Base-by-base conservation (phyloP, 2,797 vertebrate species). In the Bradypodion pumilum region DNA sequence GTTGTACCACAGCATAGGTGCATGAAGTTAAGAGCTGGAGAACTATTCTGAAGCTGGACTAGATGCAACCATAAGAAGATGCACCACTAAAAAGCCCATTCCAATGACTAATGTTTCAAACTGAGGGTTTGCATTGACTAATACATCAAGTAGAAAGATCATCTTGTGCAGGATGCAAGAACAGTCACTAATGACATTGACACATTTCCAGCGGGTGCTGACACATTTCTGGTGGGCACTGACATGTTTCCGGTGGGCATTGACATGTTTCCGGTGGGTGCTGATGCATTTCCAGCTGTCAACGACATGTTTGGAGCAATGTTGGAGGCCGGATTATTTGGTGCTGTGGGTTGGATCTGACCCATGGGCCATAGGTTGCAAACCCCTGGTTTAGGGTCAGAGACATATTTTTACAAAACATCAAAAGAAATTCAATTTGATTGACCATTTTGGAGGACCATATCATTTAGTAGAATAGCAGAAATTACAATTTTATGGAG, bases 11-110 rank as follows among this genome's bases (percentile, higher is more conserved):
- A 9, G 44, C 87, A 76, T 85, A 85, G 2, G 27, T 81, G 35
- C 66, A 84, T 68, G 72, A 23, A 19, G 82, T 23, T 32, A 76
- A 83, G 37, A 12, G 77, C 46, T 46, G 49, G n/a, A 80, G 7
- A n/a, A 29, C 70, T 78, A 80, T 80, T 80, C 23, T 72, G 21
- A 90, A 85, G 29, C 68, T 65, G 69, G 76, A 27, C 9, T 15
- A 46, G 7, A 59, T 46, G 25, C 32, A 29, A 73, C 7, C 40
- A 77, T 60, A 70, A 44, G 46, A 44, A 63, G 62, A 69, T 32
- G 16, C 25, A 35, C 25, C 8, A 27, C 27, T 13, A 59, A 44
- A 66, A 74, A 74, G 49, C 29, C n/a, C 4, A 9, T 7, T 21
- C 62, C 23, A 46, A 32, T 2, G 77, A 21, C 40, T 44, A 23